A percentile compares a stretch with the other conserved stretches of the same genome.
These are phyloP conservation scores for Gymnoscelis rufifasciata DNA, from an alignment of 2,888 invertebrate genomes.

Conservation along the genomic window DNA sequence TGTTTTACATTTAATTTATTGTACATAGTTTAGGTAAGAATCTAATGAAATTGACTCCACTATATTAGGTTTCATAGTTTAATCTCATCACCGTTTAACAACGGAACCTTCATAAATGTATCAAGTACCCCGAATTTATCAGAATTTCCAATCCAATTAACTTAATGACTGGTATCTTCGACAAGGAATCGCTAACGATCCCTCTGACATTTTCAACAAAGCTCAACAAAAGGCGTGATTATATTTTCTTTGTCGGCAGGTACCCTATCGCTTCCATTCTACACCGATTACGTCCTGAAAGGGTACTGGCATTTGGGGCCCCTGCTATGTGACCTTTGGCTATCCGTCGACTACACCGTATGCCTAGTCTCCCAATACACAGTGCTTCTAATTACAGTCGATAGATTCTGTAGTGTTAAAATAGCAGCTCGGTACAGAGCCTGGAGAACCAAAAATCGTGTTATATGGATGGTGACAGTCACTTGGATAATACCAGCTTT, in stretches of 20 bases:
- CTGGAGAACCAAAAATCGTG: constrained; percentile 96
- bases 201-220: constrained; percentile 22
- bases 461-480: constrained; percentile 96
- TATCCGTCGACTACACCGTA: constrained; percentile 99
- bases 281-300: constrained; percentile 97
- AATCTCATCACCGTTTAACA: background rate
- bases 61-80: background rate
- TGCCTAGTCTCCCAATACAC: constrained; percentile 99
- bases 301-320: constrained; percentile 98
- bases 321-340: constrained; percentile 97
- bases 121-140: constrained; percentile 2
- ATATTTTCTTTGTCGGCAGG: constrained; percentile 78
- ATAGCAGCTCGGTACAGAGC: constrained; percentile 97
- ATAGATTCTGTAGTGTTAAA: constrained; percentile 98
- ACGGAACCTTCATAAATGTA: background rate
- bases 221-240: constrained; percentile 23
- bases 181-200: constrained; percentile 21
- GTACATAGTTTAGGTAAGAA: background rate
- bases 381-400: constrained; percentile 98
- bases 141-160: constrained; percentile 15
- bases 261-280: constrained; percentile 98
- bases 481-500: constrained; percentile 98
- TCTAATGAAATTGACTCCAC: background rate
- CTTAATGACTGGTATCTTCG: constrained; percentile 19
- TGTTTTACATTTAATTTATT: too few relatives aligned